phyloP scores from a whole-genome alignment of 1,140 invertebrate species.

The Nomia melanderi region DNA sequence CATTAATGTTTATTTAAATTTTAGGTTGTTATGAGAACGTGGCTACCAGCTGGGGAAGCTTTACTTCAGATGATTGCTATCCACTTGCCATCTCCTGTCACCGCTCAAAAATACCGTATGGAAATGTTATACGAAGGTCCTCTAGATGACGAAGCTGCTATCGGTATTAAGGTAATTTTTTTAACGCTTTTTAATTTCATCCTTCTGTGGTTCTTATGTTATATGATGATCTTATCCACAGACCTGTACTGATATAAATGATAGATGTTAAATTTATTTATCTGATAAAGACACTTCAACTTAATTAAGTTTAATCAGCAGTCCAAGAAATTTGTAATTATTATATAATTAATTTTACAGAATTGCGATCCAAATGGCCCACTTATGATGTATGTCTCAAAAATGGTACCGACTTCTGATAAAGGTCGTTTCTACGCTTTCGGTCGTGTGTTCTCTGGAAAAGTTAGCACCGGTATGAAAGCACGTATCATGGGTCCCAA shows the following conservation, averaged over 20 bases:
- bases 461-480: conserved; percentile 97
- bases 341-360: conserved; percentile 81
- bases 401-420: conserved; percentile 99
- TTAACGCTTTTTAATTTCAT: not conserved
- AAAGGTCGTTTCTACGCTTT: conserved; percentile 99
- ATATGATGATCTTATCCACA: conserved; percentile 78
- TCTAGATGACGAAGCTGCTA: conserved; percentile 96
- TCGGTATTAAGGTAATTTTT: conserved; percentile 88
- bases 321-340: conserved; percentile 7
- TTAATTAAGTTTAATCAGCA: conserved; percentile 20
- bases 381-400: conserved; percentile 99
- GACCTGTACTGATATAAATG: conserved; percentile 79
- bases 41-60: conserved; percentile 99
- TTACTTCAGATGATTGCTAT: conserved; percentile 99
- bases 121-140: conserved; percentile 99
- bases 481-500: conserved; percentile 99
- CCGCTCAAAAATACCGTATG: conserved; percentile 99
- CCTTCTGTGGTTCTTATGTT: conserved; percentile 15
- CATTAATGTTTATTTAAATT: conserved; percentile 43
- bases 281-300: conserved; percentile 63
- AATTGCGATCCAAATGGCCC: conserved; percentile 97
- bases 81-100: conserved; percentile 98
- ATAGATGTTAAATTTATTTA: conserved; percentile 70
- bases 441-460: conserved; percentile 99
- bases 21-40: conserved; percentile 97